phyloP scores from a whole-genome alignment of 2,888 invertebrate genomes.

The Macrosoma leucophasiata region DNA sequence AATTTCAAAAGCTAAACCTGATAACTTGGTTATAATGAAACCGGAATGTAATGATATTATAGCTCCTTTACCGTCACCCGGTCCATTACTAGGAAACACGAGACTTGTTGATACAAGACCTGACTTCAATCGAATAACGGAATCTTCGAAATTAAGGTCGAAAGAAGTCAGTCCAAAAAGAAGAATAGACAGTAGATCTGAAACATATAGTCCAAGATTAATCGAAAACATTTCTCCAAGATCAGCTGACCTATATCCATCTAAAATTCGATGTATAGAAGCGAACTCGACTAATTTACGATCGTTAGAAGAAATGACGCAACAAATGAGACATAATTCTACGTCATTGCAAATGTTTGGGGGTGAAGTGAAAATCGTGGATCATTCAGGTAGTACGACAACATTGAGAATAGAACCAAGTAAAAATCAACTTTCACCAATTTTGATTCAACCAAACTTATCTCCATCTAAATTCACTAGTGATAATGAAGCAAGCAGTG shows the following conservation, averaged over 20 bases:
- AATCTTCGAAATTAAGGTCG: conserved; percentile 49
- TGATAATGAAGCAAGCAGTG: conserved; percentile 76
- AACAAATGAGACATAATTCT: conserved; percentile 72
- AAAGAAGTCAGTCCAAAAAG: conserved; percentile 56
- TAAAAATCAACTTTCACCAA: conserved; percentile 74
- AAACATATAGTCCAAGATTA: conserved; percentile 56
- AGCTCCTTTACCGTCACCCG: conserved; percentile 86
- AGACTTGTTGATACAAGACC: conserved; percentile 81
- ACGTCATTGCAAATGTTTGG: conserved; percentile 82
- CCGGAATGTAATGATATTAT: conserved; percentile 66
- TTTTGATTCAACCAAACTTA: conserved; percentile 65
- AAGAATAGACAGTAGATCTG: conserved; percentile 54
- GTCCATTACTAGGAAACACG: conserved; percentile 88
- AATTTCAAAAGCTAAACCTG: conserved; percentile 66
- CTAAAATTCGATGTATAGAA: conserved; percentile 70
- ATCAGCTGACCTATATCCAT: conserved; percentile 53
- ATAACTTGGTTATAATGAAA: conserved; percentile 72
- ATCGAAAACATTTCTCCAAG: conserved; percentile 61
- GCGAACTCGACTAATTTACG: conserved; percentile 63
- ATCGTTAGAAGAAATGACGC: conserved; percentile 75
- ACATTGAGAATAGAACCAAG: conserved; percentile 82
- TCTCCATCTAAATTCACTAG: conserved; percentile 59
- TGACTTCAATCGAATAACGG: conserved; percentile 60
- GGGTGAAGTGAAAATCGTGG: conserved; percentile 85
- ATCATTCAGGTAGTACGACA: conserved; percentile 80